Conservation (phyloP, 2,888 invertebrate species). For the Zhengitettix transpicula region DNA sequence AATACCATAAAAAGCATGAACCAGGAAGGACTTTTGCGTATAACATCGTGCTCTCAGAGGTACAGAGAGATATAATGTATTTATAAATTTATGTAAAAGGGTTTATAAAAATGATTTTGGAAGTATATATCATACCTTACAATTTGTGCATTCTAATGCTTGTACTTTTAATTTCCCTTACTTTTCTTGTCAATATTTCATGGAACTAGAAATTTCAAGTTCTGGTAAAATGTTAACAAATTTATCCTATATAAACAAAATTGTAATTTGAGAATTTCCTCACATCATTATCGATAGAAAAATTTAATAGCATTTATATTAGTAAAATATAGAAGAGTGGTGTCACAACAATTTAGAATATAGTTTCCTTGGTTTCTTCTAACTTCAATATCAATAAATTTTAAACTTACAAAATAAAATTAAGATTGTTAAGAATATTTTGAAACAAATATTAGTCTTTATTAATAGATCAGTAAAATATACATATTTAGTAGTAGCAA, state of each 20-base stretch:
- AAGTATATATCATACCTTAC: not conserved
- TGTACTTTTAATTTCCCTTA: not conserved
- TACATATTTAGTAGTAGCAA: too few relatives aligned
- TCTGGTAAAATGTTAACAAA: not conserved
- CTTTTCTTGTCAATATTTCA: not conserved
- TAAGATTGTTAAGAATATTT: too few relatives aligned
- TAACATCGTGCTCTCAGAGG: not conserved
- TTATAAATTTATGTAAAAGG: too few relatives aligned
- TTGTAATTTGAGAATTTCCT: not conserved
- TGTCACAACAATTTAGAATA: slow-evolving; percentile 10
- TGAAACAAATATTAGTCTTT: too few relatives aligned
- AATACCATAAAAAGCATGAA: slow-evolving; percentile 11
- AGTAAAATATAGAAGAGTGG: slow-evolving; percentile 1
- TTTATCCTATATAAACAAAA: not conserved
- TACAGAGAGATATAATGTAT: too few relatives aligned
- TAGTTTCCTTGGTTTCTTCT: slow-evolving; percentile 4
- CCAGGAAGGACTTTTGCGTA: slow-evolving; percentile 3
- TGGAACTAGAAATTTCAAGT: not conserved
- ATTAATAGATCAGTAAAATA: too few relatives aligned
- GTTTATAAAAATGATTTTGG: not conserved
- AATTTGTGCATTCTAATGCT: not conserved
- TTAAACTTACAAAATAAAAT: too few relatives aligned
- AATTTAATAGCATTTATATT: not conserved
- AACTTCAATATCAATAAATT: too few relatives aligned
- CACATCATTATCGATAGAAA: not conserved